Conservation (phyloP, 2,888 invertebrate species). For the Disparrhopalites patrizii region DNA sequence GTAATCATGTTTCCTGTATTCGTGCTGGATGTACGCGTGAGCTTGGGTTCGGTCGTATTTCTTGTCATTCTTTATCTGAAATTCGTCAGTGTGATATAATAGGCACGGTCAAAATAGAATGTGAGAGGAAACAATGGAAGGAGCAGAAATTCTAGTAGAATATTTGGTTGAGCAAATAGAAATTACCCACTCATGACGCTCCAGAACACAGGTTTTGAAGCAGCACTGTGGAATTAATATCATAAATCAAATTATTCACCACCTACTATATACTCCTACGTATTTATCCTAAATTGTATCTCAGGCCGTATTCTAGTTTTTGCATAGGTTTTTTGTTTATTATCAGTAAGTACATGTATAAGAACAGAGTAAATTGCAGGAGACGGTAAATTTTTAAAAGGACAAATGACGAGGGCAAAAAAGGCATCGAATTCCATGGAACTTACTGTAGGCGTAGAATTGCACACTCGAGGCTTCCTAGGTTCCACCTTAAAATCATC, state of each 20-base stretch:
- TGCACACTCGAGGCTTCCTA: not conserved
- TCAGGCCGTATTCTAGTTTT: too few relatives aligned
- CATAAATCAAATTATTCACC: too few relatives aligned
- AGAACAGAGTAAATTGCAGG: too few relatives aligned
- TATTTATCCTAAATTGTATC: too few relatives aligned
- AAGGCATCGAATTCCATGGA: too few relatives aligned
- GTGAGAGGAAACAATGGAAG: not conserved
- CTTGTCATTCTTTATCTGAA: not conserved
- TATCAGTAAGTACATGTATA: too few relatives aligned
- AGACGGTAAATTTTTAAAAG: too few relatives aligned
- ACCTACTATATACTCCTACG: too few relatives aligned
- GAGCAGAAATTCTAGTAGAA: too few relatives aligned
- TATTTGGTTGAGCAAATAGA: not conserved
- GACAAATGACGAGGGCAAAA: too few relatives aligned
- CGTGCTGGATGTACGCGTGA: not conserved
- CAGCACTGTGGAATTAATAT: slow-evolving; percentile 1
- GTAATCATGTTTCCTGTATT: not conserved
- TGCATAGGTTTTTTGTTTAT: too few relatives aligned
- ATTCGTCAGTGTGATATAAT: not conserved
- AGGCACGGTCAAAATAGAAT: not conserved
- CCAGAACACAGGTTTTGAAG: slow-evolving; percentile 2
- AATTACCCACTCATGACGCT: not conserved
- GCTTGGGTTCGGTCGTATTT: not conserved
- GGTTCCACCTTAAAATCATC: not conserved
- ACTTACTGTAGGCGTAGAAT: too few relatives aligned